Evolutionary conservation across 2,797 vertebrate genomes (phyloP).

Genomic region (Sebastolobus alascanus): DNA sequence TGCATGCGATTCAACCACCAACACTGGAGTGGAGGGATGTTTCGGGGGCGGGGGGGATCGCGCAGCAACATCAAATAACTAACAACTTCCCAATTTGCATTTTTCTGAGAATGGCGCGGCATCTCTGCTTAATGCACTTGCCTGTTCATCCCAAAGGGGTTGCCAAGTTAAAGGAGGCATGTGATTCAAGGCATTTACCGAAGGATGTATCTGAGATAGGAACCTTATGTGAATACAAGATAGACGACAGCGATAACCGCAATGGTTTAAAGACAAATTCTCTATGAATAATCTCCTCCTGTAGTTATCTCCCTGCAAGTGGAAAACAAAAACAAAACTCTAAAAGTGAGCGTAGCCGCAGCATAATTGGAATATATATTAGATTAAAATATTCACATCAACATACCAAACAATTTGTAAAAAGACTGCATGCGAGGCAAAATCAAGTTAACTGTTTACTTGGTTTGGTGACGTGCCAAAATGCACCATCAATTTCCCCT

Average conservation of each 20-base stretch:
- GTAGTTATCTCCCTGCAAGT: constrained; percentile 62
- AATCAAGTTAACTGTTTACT: constrained; percentile 62
- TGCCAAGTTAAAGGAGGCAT: constrained; percentile 77
- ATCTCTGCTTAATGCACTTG: constrained; percentile 73
- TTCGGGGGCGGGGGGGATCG: constrained; percentile 71
- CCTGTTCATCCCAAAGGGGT: constrained; percentile 80
- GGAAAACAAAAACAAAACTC: constrained; percentile 65
- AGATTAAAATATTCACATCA: constrained; percentile 45
- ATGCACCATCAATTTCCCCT: constrained; percentile 63
- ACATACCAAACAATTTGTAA: constrained; percentile 26
- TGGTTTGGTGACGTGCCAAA: constrained; percentile 56
- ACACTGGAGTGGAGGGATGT: constrained; percentile 81
- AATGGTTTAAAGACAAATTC: constrained; percentile 71
- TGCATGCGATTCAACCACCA: constrained; percentile 83
- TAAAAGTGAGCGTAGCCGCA: constrained; percentile 39
- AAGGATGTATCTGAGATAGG: constrained; percentile 80
- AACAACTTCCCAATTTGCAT: constrained; percentile 87
- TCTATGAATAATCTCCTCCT: constrained; percentile 73
- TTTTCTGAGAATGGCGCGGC: constrained; percentile 78
- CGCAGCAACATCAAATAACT: constrained; percentile 85
- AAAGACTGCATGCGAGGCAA: constrained; percentile 25
- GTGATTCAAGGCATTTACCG: constrained; percentile 79
- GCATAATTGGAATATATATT: constrained; percentile 17
- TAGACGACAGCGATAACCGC: constrained; percentile 75
- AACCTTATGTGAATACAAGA: constrained; percentile 80